These are phyloP conservation scores for Phocides pigmalion DNA, from an alignment of 1,140 invertebrate genomes.

Conservation along the genomic window DNA sequence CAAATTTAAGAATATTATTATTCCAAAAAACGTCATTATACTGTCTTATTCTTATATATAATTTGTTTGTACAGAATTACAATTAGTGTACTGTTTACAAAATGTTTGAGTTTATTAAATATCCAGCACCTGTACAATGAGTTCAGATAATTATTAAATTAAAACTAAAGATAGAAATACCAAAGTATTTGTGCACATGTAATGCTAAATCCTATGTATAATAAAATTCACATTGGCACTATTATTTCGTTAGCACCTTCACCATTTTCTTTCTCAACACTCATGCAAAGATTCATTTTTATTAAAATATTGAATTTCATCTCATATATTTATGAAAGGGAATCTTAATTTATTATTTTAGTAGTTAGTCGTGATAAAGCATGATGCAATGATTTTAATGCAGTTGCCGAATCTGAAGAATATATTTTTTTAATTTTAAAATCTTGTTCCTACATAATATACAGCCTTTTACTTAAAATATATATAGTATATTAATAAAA, in stretches of 20 bases:
- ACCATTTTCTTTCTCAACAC: not conserved
- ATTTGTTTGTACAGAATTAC: slow-evolving; percentile 1
- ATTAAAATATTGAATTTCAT: not conserved
- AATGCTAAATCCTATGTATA: slow-evolving; percentile 20
- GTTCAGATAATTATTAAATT: slow-evolving; percentile 15
- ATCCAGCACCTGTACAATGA: slow-evolving; percentile 18
- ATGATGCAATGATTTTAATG: too few species aligned
- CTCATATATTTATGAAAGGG: not conserved
- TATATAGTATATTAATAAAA: not conserved
- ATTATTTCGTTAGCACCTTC: slow-evolving; percentile 46
- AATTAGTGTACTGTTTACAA: not conserved
- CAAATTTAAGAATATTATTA: slow-evolving; percentile 18
- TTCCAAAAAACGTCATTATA: not conserved
- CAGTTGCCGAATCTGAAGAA: too few species aligned
- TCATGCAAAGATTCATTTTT: not conserved
- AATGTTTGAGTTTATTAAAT: slow-evolving; percentile 6
- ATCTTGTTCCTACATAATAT: too few species aligned
- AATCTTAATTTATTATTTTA: not conserved
- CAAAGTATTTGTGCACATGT: slow-evolving; percentile 23
- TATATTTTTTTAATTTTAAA: too few species aligned
- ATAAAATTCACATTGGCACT: slow-evolving; percentile 46
- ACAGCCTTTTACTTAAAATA: too few species aligned
- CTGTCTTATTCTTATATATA: too few species aligned
- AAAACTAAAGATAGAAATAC: slow-evolving; percentile 17
- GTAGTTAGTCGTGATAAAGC: slow-evolving; percentile 31